Base-by-base conservation (phyloP, 2,797 vertebrate species). In the Neosalanx taihuensis region DNA sequence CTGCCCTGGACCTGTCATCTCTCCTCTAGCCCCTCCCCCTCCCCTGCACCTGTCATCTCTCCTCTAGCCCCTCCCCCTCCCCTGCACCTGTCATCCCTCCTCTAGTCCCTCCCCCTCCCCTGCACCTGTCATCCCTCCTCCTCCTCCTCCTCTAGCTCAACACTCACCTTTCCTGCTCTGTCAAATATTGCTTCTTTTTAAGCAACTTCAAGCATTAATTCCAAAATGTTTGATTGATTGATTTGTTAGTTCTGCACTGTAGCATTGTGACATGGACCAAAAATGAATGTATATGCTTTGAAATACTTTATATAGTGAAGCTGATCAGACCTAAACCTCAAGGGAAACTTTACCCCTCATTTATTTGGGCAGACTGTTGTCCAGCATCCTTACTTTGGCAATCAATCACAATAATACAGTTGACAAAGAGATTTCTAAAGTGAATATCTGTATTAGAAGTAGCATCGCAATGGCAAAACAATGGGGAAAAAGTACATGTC, bases 61-160 rank as follows among this genome's bases (percentile, higher is more conserved):
- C 23, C 23, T 26, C 23, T 26, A 26, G 23, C 23, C 23, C 23
- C 23, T 26, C 23, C 23, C 1, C 23, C 23, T 26, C 23, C n/a
- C n/a, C n/a, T n/a, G n/a, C n/a, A n/a, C n/a, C n/a, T n/a, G n/a
- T n/a, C n/a, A n/a, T n/a, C n/a, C n/a, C 23, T 26, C 23, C 23
- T 26, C 23, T 26, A 26, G 23, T 91, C 35, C 91, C 93, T 0
- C 73, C 23, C 23, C 23, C 23, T 26, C 23, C 23, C 23, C 23
- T 26, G 23, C 23, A 26, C 23, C 23, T 26, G 23, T 26, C 23
- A 26, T 26, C 23, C 23, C 1, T 26, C 23, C 23, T 26, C 23
- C 23, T 26, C 23, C 23, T 1, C 23, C 23, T 26, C 23, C 23
- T 18, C 1, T 26, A 69, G 60, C 60, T 3, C 29, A 57, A 57